phyloP scores from a whole-genome alignment of 2,888 invertebrate species.

The Thymelicus acteon region DNA sequence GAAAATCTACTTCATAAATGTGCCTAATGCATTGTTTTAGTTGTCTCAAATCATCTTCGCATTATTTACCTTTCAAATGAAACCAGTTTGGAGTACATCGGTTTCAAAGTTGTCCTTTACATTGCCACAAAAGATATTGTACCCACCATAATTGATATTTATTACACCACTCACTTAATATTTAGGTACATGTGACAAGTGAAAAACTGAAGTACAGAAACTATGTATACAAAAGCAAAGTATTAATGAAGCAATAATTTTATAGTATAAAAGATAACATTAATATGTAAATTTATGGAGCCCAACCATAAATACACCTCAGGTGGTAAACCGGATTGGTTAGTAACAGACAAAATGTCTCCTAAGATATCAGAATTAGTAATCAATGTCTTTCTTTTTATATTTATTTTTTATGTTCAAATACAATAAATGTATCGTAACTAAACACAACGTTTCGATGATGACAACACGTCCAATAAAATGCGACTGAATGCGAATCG shows the following conservation, averaged over 20 bases:
- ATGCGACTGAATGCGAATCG: conserved; percentile 16
- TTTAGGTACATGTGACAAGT: too few species aligned
- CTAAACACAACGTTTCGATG: neutral
- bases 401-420: conserved; percentile 30
- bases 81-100: too few species aligned
- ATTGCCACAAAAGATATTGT: too few species aligned
- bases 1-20: too few species aligned
- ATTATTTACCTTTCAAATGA: too few species aligned
- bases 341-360: conserved; percentile 79
- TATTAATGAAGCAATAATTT: conserved; percentile 42
- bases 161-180: too few species aligned
- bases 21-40: too few species aligned
- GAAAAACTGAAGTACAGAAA: neutral
- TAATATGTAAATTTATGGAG: conserved; percentile 70
- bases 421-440: conserved; percentile 18
- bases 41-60: too few species aligned
- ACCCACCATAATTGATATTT: too few species aligned
- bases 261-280: conserved; percentile 48
- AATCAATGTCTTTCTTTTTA: conserved; percentile 58
- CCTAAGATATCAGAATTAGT: conserved; percentile 58
- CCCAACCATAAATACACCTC: conserved; percentile 65
- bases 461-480: conserved; percentile 14
- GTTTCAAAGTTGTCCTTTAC: too few species aligned
- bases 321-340: conserved; percentile 80
- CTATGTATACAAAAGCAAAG: conserved; percentile 9